Conservation (phyloP, 2,113 vertebrate species). For the Urocitellus parryii region DNA sequence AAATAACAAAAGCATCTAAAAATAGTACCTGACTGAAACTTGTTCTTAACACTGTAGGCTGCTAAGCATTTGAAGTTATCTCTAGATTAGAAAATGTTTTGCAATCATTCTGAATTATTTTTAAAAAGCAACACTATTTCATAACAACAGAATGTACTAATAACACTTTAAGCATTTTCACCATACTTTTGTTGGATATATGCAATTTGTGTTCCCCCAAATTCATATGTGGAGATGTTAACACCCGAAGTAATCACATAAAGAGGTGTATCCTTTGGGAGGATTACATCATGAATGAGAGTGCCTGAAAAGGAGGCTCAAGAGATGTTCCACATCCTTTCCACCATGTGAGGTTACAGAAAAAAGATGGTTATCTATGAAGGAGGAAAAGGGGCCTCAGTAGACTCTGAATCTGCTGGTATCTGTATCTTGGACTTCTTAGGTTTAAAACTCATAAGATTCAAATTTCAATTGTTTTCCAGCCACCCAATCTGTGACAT, state of each 20-base stretch:
- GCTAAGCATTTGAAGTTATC: neutral
- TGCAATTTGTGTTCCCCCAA: neutral
- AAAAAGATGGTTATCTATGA: neutral
- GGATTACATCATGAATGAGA: neutral
- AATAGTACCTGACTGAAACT: slow-evolving; percentile 13
- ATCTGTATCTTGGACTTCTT: neutral
- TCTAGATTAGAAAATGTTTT: slow-evolving; percentile 40
- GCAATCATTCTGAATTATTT: neutral
- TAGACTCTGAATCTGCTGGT: neutral
- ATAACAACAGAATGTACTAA: neutral
- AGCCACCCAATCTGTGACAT: neutral
- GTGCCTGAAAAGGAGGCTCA: neutral
- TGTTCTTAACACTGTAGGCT: neutral
- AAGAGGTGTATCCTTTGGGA: neutral
- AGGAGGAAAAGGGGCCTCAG: neutral
- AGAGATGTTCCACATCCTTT: neutral
- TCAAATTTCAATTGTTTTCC: neutral
- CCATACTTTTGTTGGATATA: neutral
- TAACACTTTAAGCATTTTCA: slow-evolving; percentile 16
- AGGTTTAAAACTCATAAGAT: neutral
- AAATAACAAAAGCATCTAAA: slow-evolving; percentile 58
- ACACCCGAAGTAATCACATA: neutral
- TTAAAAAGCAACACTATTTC: slow-evolving; percentile 10
- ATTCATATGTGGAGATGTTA: neutral
- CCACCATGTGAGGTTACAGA: too few species aligned